These are phyloP conservation scores for Myotis findleyi DNA, from an alignment of 2,797 vertebrate species.

Conservation along the genomic window DNA sequence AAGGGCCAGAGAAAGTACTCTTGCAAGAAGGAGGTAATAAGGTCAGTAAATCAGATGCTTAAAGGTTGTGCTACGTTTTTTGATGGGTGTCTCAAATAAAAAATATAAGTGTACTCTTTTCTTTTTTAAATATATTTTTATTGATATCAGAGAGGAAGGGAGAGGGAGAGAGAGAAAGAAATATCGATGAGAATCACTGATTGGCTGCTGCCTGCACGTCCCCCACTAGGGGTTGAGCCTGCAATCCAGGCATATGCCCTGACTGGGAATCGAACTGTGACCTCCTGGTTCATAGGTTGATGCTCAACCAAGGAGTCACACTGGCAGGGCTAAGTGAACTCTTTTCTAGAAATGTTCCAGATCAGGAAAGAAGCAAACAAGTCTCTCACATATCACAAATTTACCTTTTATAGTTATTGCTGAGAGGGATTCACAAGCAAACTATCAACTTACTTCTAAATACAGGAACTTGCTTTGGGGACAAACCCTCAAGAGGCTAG, in stretches of 20 bases:
- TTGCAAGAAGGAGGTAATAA: neutral
- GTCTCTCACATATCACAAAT: neutral
- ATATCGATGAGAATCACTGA: too few relatives aligned
- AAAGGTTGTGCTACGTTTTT: neutral
- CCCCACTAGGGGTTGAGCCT: too few relatives aligned
- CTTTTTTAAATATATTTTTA: neutral
- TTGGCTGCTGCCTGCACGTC: too few relatives aligned
- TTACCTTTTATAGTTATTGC: conserved; percentile 49
- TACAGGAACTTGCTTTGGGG: conserved; percentile 35
- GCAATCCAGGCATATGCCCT: too few relatives aligned
- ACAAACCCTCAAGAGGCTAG: conserved; percentile 40
- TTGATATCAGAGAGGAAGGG: too few relatives aligned
- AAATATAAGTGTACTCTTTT: neutral
- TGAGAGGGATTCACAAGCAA: conserved; percentile 60
- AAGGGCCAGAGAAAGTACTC: neutral
- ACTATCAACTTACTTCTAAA: conserved; percentile 51
- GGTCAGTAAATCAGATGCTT: neutral
- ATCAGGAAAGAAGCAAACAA: conserved; percentile 31
- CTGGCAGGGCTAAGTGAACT: neutral
- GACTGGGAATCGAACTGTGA: too few relatives aligned
- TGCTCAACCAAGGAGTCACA: too few relatives aligned
- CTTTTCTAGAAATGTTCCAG: conserved; percentile 45
- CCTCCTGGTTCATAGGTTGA: too few relatives aligned
- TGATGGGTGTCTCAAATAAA: neutral
- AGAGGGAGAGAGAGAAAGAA: too few relatives aligned